Percentiles rank a stretch among this genome's conserved stretches.
Evolutionary conservation across 1,140 invertebrate species (phyloP).

Genomic region (Hycleus cichorii): DNA sequence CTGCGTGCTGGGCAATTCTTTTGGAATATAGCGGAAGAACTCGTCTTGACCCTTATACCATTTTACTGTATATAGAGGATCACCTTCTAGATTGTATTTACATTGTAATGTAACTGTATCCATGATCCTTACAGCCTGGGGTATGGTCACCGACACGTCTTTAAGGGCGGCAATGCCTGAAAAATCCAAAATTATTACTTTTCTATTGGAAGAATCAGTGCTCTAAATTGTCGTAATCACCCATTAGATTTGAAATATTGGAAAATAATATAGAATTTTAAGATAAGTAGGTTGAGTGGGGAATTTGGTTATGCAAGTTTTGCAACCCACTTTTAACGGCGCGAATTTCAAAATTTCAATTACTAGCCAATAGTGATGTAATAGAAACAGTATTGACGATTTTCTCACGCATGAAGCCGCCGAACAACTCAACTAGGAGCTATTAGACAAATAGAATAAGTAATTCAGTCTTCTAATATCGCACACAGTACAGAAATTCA

Average conservation of each 20-base stretch:
- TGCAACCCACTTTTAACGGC: no score
- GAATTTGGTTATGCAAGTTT: no score
- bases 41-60: constrained; percentile 74
- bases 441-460: constrained; percentile 15
- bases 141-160: constrained; percentile 64
- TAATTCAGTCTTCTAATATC: constrained; percentile 9
- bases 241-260: no score
- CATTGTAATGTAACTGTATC: constrained; percentile 66
- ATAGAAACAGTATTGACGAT: not conserved
- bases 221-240: no score
- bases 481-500: not conserved
- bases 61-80: constrained; percentile 70
- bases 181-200: no score
- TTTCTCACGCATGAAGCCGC: constrained; percentile 4
- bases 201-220: no score
- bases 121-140: constrained; percentile 61
- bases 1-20: constrained; percentile 61
- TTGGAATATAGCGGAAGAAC: constrained; percentile 69
- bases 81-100: constrained; percentile 70
- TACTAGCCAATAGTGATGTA: no score
- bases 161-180: constrained; percentile 44
- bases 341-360: no score
- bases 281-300: no score
- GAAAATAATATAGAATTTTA: no score
- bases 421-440: constrained; percentile 11